Evolutionary conservation across 2,888 invertebrate species (phyloP), one percentile per base, ranked within the genome.

Genomic region (Scotopteryx bipunctaria): DNA sequence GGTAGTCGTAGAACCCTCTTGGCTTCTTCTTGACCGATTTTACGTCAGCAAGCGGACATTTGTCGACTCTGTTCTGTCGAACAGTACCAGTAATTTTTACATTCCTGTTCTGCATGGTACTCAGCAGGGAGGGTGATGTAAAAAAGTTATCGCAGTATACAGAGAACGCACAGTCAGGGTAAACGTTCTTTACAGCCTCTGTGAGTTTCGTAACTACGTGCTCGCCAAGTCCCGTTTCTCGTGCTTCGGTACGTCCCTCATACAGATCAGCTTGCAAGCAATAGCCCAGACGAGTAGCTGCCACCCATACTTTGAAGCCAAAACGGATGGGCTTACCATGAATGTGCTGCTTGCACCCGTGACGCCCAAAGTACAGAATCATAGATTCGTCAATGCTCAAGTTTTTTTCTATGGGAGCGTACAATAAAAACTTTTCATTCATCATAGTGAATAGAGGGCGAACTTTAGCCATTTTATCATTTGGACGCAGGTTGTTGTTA

Each of bases 281-380:
- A 54, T 71, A 72, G 6, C 71, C 69, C 29, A 63, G 44, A 11
- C 58, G 40, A 4, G 64, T 61, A 6, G 63, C 52, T 0, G 69
- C 73, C 25, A 64, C 50, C 69, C 71, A 74, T 16, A 65, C 32
- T 54, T 68, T 73, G 53, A 63, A 66, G 2, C 68, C 55, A 38
- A 59, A 70, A 36, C 69, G 43, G 13, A 72, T 67, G 6, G 68
- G 68, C 43, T 71, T 69, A 3, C 66, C 63, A 8, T 55, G 49
- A 2, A 71, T 70, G 38, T 58, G 67, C 43, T 73, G 69, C 35
- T 71, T 70, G 42, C 63, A 65, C 2, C 59, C 55, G 44, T 69
- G 66, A 3, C 61, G 38, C 25, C 68, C 73, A 56, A 63, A 77
- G 55, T 79, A 79, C 5, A 69, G 69, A 9, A 72, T 63, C 76